Conservation (phyloP, 2,797 vertebrate species). For the Onychomys arenicola region DNA sequence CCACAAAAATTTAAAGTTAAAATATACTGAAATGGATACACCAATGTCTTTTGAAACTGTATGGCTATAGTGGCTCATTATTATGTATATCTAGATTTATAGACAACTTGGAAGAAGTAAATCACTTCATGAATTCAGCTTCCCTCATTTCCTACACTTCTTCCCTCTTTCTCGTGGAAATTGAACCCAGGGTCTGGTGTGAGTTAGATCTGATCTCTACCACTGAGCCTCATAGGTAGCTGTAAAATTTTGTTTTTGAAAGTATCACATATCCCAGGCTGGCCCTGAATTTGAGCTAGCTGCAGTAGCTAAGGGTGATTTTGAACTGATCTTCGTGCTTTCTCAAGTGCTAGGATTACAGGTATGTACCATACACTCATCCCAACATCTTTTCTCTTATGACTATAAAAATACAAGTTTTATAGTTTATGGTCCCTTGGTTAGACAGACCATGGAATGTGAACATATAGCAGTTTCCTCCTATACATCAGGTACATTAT, state of each 20-base stretch:
- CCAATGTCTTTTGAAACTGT: conserved; percentile 48
- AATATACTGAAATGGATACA: conserved; percentile 29
- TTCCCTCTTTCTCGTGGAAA: not conserved
- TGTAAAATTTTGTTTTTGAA: not conserved
- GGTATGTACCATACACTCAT: not conserved
- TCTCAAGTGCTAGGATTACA: not conserved
- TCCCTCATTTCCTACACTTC: not conserved
- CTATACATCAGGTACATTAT: not conserved
- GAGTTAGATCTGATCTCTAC: not conserved
- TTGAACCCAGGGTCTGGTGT: not conserved
- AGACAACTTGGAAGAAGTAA: conserved; percentile 57
- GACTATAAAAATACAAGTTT: not conserved
- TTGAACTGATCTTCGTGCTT: not conserved
- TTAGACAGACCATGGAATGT: not conserved
- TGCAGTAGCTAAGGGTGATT: not conserved
- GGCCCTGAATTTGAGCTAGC: not conserved
- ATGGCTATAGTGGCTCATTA: not conserved
- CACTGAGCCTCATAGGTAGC: not conserved
- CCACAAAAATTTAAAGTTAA: not conserved
- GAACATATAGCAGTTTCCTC: not conserved
- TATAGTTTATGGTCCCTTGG: not conserved
- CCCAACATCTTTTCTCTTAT: not conserved
- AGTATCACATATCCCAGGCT: not conserved
- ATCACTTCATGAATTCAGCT: conserved; percentile 53
- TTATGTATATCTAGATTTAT: conserved; percentile 23